Evolutionary conservation across 2,113 vertebrate species (phyloP).

Genomic region (Chlamydotis undulata): DNA sequence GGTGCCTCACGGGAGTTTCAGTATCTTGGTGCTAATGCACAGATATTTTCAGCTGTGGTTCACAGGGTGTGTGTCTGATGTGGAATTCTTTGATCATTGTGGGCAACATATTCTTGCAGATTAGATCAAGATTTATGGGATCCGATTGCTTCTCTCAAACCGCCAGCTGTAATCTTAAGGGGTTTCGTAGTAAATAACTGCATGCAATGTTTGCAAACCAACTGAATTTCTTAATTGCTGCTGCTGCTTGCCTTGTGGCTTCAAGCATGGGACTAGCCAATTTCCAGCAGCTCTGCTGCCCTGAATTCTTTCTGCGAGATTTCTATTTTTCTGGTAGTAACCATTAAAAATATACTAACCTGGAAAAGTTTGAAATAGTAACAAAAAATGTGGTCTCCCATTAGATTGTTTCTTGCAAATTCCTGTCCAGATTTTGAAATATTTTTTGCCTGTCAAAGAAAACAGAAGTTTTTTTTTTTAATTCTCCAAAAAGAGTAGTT

Average conservation of each 20-base stretch:
- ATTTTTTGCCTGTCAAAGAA: slow-evolving; percentile 81
- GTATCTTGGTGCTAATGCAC: slow-evolving; percentile 40
- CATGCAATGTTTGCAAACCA: neutral
- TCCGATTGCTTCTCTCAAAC: neutral
- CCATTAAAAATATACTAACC: slow-evolving; percentile 77
- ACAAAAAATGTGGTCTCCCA: slow-evolving; percentile 92
- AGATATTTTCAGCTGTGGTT: slow-evolving; percentile 68
- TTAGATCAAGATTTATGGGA: slow-evolving; percentile 33
- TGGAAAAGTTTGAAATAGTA: slow-evolving; percentile 95
- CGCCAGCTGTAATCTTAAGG: rapidly evolving
- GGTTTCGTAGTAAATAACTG: neutral
- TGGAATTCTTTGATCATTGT: slow-evolving; percentile 37
- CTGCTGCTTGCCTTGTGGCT: neutral
- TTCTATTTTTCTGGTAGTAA: neutral
- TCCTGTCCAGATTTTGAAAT: slow-evolving; percentile 90
- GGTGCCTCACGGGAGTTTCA: neutral
- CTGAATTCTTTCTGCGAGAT: neutral
- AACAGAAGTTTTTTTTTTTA: neutral
- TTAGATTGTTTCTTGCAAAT: slow-evolving; percentile 91
- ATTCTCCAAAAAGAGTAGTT: neutral
- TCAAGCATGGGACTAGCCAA: neutral
- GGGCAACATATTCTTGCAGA: neutral
- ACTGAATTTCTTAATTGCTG: neutral
- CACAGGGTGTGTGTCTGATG: neutral
- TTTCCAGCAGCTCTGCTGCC: neutral